Base-by-base conservation (phyloP, 2,888 invertebrate species). In the Parochlus steinenii region DNA sequence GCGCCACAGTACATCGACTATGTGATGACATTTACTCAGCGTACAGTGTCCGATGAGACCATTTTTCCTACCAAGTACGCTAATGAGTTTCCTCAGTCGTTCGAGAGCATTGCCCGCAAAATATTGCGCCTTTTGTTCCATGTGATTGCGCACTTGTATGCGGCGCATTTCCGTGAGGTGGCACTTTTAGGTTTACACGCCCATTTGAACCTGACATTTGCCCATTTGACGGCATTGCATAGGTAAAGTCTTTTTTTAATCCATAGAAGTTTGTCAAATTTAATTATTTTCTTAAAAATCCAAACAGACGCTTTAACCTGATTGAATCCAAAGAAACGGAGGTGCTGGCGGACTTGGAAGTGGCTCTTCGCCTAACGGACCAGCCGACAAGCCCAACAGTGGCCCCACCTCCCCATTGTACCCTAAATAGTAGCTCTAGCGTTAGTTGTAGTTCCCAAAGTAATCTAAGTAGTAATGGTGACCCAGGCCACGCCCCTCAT, bases 51-150 rank as follows among this genome's bases (percentile, higher is more conserved):
- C 62, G 93, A 95, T 63, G 95, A 95, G 69, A 74, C 76, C 54
- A 75, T 92, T 58, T 97, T 95, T 70, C 95, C 95, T 61, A 95
- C 95, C 56, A 95, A 95, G 74, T 93, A 90, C 64, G 93, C 93
- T 85, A 63, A 72, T 72, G 57, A 83, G 68, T 97, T 97, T 69
- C 93, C 95, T 44, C 72, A 76, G 55, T 78, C 79, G 56, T 93
- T 95, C 65, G 90, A 89, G 67, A 74, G 78, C 55, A 83, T 87
- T 63, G 89, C 92, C 57, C 82, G 90, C 63, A 92, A 92, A 69
- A 90, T 95, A 62, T 74, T 86, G 65, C 81, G 90, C 60, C 75
- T 92, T 65, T 74, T 92, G 68, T 92, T 90, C 72, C 93, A 93
- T 67, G 92, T 95, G 62, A 74, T 95, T 70, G 92, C 92, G 62